Conservation (phyloP, 2,797 vertebrate genomes). For the Poecilia velifera region DNA sequence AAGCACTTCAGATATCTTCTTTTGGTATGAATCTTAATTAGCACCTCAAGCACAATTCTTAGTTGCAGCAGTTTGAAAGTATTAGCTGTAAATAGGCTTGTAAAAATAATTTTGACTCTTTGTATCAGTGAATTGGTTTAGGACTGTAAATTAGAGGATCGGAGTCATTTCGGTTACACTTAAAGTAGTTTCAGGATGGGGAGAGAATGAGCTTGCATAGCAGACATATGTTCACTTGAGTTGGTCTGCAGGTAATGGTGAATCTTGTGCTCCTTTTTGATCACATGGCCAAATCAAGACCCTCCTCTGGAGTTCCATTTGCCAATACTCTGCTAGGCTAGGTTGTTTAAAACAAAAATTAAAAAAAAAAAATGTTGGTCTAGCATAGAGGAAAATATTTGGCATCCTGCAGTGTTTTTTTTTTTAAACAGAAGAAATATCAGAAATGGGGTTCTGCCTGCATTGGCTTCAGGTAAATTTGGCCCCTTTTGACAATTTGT, state of each 20-base stretch:
- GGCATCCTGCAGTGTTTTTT: conserved; percentile 25
- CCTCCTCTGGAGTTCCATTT: conserved; percentile 34
- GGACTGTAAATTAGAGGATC: conserved; percentile 60
- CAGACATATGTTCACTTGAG: conserved; percentile 42
- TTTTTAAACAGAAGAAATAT: conserved; percentile 22
- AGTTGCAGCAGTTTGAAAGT: conserved; percentile 67
- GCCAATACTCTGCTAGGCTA: conserved; percentile 14
- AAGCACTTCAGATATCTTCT: conserved; percentile 56
- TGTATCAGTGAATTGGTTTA: conserved; percentile 65
- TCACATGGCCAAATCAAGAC: conserved; percentile 39
- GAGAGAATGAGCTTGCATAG: conserved; percentile 34
- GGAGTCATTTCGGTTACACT: conserved; percentile 37
- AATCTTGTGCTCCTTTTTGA: conserved; percentile 43
- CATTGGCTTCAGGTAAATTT: conserved; percentile 31
- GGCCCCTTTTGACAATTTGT: not conserved
- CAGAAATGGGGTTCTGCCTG: conserved; percentile 31
- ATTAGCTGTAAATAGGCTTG: conserved; percentile 80
- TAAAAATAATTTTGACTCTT: conserved; percentile 70
- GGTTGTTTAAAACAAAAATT: not conserved
- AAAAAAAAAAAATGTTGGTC: conserved; percentile 33
- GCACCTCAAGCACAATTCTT: conserved; percentile 60
- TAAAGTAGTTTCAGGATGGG: conserved; percentile 30
- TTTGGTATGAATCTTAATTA: conserved; percentile 57
- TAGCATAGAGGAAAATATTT: conserved; percentile 39
- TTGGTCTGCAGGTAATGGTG: conserved; percentile 45